Evolutionary conservation across 2,888 invertebrate genomes (phyloP).

Genomic region (Agapetus fuscipes): DNA sequence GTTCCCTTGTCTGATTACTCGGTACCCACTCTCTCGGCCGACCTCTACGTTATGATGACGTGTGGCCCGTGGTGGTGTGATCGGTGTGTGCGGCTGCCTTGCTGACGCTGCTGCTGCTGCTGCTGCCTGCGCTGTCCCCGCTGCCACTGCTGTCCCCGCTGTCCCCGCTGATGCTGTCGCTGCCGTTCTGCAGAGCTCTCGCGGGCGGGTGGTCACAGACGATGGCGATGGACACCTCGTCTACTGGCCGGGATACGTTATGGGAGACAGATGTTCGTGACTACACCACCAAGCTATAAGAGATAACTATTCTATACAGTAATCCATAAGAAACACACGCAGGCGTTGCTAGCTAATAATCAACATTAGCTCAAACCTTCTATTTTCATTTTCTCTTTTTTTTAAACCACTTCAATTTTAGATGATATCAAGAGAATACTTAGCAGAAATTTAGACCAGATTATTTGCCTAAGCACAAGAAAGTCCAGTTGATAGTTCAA

Average conservation of each 20-base stretch:
- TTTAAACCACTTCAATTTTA: too few species aligned
- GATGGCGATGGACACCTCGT: slow-evolving; percentile 99
- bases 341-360: too few species aligned
- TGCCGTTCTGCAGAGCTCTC: slow-evolving; percentile 59
- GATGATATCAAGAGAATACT: too few species aligned
- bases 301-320: slow-evolving; percentile 21
- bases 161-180: slow-evolving; percentile 21
- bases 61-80: slow-evolving; percentile 28
- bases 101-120: slow-evolving; percentile 16
- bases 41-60: slow-evolving; percentile 49
- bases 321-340: slow-evolving; percentile 10
- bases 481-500: too few species aligned
- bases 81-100: slow-evolving; percentile 15
- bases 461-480: too few species aligned
- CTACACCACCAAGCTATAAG: slow-evolving; percentile 12
- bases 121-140: slow-evolving; percentile 25
- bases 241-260: slow-evolving; percentile 97
- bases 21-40: slow-evolving; percentile 34
- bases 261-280: slow-evolving; percentile 96
- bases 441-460: too few species aligned
- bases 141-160: slow-evolving; percentile 24
- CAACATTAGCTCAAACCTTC: too few species aligned
- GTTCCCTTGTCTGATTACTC: slow-evolving; percentile 51
- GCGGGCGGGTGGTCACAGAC: slow-evolving; percentile 93
- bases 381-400: too few species aligned